Conservation (phyloP, 2,888 invertebrate genomes). For the Drosophila longiperda region DNA sequence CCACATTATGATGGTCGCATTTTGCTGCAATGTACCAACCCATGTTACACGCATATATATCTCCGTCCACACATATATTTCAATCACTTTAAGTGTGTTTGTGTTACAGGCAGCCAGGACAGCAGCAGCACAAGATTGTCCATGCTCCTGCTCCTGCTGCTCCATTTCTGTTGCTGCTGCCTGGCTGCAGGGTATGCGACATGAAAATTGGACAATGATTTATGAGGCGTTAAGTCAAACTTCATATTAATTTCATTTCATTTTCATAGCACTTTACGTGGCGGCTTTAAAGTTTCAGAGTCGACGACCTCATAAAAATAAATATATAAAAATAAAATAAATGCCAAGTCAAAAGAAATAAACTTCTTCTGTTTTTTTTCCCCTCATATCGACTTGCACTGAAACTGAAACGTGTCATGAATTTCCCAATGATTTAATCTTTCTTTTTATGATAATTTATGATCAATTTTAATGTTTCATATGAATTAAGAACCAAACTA, state of each 20-base stretch:
- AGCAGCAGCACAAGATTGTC: slow-evolving; percentile 48
- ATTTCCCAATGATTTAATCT: slow-evolving; percentile 35
- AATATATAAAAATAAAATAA: slow-evolving; percentile 36
- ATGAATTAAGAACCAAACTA: background rate
- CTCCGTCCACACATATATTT: slow-evolving; percentile 67
- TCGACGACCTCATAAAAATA: slow-evolving; percentile 36
- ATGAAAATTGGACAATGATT: slow-evolving; percentile 80
- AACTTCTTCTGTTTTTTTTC: slow-evolving; percentile 38
- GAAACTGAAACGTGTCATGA: slow-evolving; percentile 62
- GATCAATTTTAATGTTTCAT: background rate
- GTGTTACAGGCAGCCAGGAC: slow-evolving; percentile 68
- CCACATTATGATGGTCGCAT: slow-evolving; percentile 35
- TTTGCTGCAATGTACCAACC: slow-evolving; percentile 59
- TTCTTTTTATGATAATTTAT: background rate
- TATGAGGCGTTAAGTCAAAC: slow-evolving; percentile 81
- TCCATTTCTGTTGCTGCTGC: background rate
- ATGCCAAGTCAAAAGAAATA: slow-evolving; percentile 50
- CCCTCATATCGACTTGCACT: slow-evolving; percentile 35
- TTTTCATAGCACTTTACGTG: slow-evolving; percentile 56
- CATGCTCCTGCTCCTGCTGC: slow-evolving; percentile 22
- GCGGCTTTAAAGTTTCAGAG: slow-evolving; percentile 58
- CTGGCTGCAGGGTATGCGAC: slow-evolving; percentile 46
- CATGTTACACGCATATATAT: slow-evolving; percentile 74
- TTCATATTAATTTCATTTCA: slow-evolving; percentile 80
- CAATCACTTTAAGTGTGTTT: slow-evolving; percentile 80